These are phyloP conservation scores for Siderastrea siderea DNA, from an alignment of 92 coral and sea anemone genomes.

Conservation along the genomic window DNA sequence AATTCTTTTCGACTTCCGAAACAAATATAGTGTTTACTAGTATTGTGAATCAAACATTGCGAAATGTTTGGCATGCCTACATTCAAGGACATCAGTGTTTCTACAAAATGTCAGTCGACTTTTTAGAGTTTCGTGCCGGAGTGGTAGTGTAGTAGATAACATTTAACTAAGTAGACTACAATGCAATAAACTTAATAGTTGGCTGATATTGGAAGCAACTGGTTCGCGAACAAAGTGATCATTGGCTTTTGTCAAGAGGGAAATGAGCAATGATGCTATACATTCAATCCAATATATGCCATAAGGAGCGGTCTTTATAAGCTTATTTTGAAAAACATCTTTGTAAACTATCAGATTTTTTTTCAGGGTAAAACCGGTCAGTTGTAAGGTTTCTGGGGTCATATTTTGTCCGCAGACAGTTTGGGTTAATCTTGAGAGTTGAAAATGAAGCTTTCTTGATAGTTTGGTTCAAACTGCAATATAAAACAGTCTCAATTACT, in stretches of 20 bases:
- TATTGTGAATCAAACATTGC: neutral
- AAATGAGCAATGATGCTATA: neutral
- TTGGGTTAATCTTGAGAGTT: neutral
- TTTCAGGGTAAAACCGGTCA: neutral
- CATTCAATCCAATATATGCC: constrained; percentile 26
- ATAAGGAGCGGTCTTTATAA: neutral
- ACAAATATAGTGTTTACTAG: constrained; percentile 20
- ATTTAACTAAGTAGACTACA: constrained; percentile 13
- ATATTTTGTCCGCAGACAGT: neutral
- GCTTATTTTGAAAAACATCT: constrained; percentile 16
- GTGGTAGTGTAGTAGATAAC: neutral
- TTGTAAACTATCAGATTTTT: neutral
- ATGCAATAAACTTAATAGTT: constrained; percentile 48
- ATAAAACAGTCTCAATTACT: constrained; percentile 16
- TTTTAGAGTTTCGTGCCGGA: constrained; percentile 20
- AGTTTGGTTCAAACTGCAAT: neutral
- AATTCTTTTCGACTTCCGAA: neutral
- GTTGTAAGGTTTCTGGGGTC: neutral
- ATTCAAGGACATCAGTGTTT: neutral
- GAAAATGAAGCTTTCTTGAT: neutral
- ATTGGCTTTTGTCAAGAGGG: constrained; percentile 13
- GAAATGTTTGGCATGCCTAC: neutral
- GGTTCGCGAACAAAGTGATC: constrained; percentile 2
- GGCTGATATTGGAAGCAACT: constrained; percentile 31
- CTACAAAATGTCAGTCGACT: neutral